Percentiles rank a stretch among this genome's conserved stretches.
Evolutionary conservation across 2,113 vertebrate species (phyloP).

Genomic region (Cochlearius cochlearius): DNA sequence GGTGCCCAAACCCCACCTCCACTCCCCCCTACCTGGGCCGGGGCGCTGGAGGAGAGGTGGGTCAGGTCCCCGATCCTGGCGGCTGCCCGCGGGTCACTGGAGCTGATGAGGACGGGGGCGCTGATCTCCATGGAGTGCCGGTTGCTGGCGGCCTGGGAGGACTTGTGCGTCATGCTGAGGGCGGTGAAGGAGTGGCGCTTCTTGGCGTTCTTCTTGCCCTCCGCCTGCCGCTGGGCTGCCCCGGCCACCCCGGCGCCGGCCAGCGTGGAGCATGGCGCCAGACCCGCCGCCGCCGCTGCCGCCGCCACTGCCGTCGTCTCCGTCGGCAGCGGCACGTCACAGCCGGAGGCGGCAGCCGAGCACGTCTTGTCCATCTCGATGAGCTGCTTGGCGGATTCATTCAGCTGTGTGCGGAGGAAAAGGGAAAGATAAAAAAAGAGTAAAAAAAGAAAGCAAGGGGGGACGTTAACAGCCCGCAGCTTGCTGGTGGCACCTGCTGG

Average conservation of each 20-base stretch:
- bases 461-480: neutral
- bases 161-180: constrained; percentile 92
- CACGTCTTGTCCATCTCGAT: constrained; percentile 94
- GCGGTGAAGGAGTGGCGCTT: constrained; percentile 96
- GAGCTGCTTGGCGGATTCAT: constrained; percentile 94
- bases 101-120: constrained; percentile 94
- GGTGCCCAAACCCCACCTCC: neutral
- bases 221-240: constrained; percentile 80
- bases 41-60: constrained; percentile 81
- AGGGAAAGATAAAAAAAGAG: neutral
- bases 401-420: constrained; percentile 78
- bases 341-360: constrained; percentile 66
- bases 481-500: neutral
- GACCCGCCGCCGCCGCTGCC: rapidly evolving
- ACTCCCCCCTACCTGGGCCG: constrained; percentile 75
- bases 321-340: constrained; percentile 63
- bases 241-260: constrained; percentile 71
- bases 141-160: constrained; percentile 88
- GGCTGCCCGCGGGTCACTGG: constrained; percentile 90
- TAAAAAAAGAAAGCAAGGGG: neutral
- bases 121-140: constrained; percentile 99
- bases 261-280: constrained; percentile 65
- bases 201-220: constrained; percentile 97
- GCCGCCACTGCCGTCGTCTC: neutral
- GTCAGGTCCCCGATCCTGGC: constrained; percentile 88